Conservation (phyloP, 2,113 vertebrate genomes). For the Clarias magur region DNA sequence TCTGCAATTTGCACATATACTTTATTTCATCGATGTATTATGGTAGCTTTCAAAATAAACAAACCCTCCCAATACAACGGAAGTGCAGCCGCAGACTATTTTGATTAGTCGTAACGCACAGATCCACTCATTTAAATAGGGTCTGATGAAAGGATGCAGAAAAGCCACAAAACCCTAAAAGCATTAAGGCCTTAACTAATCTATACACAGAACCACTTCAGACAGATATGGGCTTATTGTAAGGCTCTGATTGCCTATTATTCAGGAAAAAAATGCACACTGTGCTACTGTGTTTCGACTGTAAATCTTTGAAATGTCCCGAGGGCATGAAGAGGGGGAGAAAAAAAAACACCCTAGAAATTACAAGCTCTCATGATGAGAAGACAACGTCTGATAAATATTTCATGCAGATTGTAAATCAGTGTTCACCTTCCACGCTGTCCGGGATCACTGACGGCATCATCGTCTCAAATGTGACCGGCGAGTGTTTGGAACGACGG, state of each 20-base stretch:
- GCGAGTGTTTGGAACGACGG: neutral
- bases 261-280: slow-evolving; percentile 6
- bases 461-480: neutral
- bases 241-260: slow-evolving; percentile 11
- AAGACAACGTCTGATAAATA: slow-evolving; percentile 13
- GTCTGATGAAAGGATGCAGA: neutral
- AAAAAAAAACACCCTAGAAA: neutral
- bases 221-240: slow-evolving; percentile 17
- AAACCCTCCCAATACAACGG: neutral
- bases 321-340: neutral
- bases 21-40: neutral
- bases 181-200: slow-evolving; percentile 2
- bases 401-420: slow-evolving; percentile 18
- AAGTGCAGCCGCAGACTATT: neutral
- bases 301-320: slow-evolving; percentile 1
- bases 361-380: slow-evolving; percentile 6
- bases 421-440: neutral
- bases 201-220: neutral
- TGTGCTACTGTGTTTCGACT: neutral
- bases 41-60: neutral
- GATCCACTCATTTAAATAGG: neutral
- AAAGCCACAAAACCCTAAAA: neutral
- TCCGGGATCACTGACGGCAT: neutral
- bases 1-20: neutral
- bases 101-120: neutral